These are phyloP conservation scores for Phragmatobia fuliginosa DNA, from an alignment of 2,888 invertebrate species.

Conservation along the genomic window DNA sequence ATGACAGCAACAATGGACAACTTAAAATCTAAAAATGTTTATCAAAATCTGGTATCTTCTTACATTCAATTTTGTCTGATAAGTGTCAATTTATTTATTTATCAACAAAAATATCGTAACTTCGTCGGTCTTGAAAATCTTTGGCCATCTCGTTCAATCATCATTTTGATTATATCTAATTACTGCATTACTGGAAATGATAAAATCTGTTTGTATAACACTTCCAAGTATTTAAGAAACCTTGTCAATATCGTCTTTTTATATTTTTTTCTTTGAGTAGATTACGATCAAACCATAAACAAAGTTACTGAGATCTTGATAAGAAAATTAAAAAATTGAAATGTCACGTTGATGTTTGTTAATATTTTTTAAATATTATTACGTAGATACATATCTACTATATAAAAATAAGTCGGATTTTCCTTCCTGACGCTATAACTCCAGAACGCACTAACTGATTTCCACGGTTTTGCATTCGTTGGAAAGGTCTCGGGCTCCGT, in stretches of 20 bases:
- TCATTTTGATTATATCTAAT: background rate
- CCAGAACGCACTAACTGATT: too few species aligned
- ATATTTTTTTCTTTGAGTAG: background rate
- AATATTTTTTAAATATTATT: background rate
- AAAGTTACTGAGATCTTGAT: background rate
- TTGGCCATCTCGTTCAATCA: background rate
- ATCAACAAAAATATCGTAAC: too few species aligned
- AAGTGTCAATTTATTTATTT: background rate
- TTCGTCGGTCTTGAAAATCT: too few species aligned
- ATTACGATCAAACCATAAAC: background rate
- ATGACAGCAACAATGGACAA: too few species aligned
- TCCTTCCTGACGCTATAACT: too few species aligned
- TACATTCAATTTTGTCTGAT: background rate
- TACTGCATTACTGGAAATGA: background rate
- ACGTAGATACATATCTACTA: too few species aligned
- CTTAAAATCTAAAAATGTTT: too few species aligned
- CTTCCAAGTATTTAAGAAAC: background rate
- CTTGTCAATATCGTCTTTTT: background rate
- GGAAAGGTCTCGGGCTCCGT: too few species aligned
- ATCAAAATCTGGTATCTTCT: too few species aligned
- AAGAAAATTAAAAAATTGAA: background rate
- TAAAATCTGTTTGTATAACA: background rate
- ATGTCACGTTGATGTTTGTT: background rate
- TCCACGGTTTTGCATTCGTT: too few species aligned
- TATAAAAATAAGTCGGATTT: too few species aligned